Base-by-base conservation (phyloP, 2,888 invertebrate species). In the Stenodera caucasica region DNA sequence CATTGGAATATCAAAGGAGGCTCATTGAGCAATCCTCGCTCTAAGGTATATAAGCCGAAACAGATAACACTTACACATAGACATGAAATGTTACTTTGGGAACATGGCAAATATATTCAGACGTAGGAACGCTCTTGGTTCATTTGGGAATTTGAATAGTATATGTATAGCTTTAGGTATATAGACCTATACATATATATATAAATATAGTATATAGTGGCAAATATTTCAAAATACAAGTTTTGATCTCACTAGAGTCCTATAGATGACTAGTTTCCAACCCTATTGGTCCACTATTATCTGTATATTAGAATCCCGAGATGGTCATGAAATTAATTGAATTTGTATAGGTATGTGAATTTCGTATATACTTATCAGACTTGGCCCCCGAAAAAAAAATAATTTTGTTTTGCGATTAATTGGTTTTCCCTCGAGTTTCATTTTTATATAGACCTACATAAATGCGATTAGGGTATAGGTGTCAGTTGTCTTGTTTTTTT, bases 1-100 rank as follows among this genome's bases (percentile, higher is more conserved):
- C 77, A 78, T 79, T 79, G 77, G 76, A 79, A 79, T 79, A 79
- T 79, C 79, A 78, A 79, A 79, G 78, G 78, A 74, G 75, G 73
- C 77, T 76, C 77, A 77, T 78, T 77, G 76, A 74, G 72, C 76
- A 77, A 76, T 76, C 77, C 70, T 70, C 72, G 74, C 72, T 73
- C 72, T 75, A 75, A 78, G 75, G 76, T 75, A 74, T 75, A 76
- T n/a, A n/a, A n/a, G 76, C n/a, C 15, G 18, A 52, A 7, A 52
- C 14, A 52, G 52, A 32, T 33, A 52, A 52, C 33, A 32, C 33
- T 18, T 9, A 33, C 52, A 52, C 52, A 33, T 33, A 52, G 9
- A 51, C 15, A 14, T 12, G 15, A 11, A 32, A 45, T 12, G 21
- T 21, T 45, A 11, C 45, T 33, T 15, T 33, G 52, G 18, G 32